Conservation (phyloP, 2,113 vertebrate species). For the Syngnathus scovelli region DNA sequence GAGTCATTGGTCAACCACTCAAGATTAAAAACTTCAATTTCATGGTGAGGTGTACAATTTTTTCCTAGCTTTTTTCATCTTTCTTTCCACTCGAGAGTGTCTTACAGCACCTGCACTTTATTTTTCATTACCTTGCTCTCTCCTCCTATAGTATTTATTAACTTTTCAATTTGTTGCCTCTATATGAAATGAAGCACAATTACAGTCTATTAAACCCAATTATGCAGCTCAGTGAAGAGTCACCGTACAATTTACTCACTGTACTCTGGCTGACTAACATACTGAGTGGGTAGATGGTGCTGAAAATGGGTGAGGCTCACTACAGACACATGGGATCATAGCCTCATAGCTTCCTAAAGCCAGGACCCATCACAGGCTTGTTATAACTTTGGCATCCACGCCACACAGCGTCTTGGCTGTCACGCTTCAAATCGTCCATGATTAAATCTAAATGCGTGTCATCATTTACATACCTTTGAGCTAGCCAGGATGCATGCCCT, state of each 20-base stretch:
- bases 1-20: constrained; percentile 18
- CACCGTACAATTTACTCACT: constrained; percentile 14
- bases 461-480: background rate
- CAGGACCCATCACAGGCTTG: constrained; percentile 14
- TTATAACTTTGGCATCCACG: constrained; percentile 22
- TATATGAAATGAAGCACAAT: background rate
- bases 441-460: background rate
- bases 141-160: background rate
- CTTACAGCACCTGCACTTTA: background rate
- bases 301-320: constrained; percentile 7
- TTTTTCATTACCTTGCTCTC: background rate
- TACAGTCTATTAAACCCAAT: constrained; percentile 3
- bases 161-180: background rate
- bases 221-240: constrained; percentile 9
- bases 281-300: constrained; percentile 1
- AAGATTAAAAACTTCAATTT: constrained; percentile 15
- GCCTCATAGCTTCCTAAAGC: constrained; percentile 7
- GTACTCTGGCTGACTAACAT: background rate
- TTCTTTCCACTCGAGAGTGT: constrained; percentile 3
- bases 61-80: background rate
- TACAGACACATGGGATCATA: background rate
- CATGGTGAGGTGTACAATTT: constrained; percentile 15
- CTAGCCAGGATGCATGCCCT: background rate
- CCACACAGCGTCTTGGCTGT: constrained; percentile 8
- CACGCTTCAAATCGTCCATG: background rate